phyloP scores from a whole-genome alignment of 2,888 invertebrate genomes.

The Tetramorium bicarinatum region DNA sequence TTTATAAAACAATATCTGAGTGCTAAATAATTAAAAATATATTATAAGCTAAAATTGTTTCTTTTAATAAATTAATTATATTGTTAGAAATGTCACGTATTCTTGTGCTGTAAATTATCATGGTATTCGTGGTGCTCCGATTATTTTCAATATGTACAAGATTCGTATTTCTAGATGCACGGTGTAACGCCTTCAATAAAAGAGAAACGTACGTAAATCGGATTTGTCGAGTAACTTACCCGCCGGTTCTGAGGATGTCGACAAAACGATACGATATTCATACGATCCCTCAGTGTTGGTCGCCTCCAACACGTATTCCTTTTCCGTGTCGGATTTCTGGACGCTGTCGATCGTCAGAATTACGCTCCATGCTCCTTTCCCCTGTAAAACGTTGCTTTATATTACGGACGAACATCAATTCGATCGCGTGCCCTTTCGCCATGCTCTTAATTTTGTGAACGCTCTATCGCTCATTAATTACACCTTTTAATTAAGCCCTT shows the following conservation, averaged over 20 bases:
- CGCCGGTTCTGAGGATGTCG: constrained; percentile 89
- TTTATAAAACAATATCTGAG: background rate
- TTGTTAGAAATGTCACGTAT: background rate
- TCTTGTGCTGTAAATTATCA: constrained; percentile 15
- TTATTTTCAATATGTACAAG: constrained; percentile 26
- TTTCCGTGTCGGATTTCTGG: constrained; percentile 92
- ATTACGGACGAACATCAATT: constrained; percentile 18
- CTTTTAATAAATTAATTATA: background rate
- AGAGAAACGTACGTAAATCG: constrained; percentile 37
- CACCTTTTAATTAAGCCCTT: constrained; percentile 35
- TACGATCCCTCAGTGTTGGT: constrained; percentile 90
- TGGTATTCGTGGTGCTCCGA: background rate
- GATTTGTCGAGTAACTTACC: constrained; percentile 84
- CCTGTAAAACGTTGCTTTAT: constrained; percentile 85
- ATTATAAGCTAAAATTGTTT: background rate
- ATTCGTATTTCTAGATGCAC: constrained; percentile 36
- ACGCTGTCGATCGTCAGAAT: constrained; percentile 90
- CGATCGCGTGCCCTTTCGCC: background rate
- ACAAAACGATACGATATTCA: constrained; percentile 90
- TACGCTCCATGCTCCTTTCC: constrained; percentile 90
- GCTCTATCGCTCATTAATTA: constrained; percentile 40
- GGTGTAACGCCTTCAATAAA: constrained; percentile 13
- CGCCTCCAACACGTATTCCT: constrained; percentile 90
- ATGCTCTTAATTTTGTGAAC: constrained; percentile 31
- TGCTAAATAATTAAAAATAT: background rate